Conservation (phyloP, 2,113 vertebrate genomes). For the Oreocharis arfaki region DNA sequence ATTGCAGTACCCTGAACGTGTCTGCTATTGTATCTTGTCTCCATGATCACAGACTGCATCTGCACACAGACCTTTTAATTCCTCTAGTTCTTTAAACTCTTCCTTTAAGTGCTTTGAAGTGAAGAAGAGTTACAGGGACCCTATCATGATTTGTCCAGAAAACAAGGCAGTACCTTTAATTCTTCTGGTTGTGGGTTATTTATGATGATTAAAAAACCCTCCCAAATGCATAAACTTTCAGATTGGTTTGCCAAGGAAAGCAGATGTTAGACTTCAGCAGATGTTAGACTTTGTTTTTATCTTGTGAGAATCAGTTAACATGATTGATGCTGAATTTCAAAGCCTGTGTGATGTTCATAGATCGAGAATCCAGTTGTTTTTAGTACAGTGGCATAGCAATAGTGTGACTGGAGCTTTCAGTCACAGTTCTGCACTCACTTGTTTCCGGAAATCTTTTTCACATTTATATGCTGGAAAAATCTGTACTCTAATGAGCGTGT, state of each 20-base stretch:
- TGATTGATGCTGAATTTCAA: slow-evolving; percentile 13
- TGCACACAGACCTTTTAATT: neutral
- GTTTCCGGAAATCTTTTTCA: neutral
- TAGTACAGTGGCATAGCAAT: neutral
- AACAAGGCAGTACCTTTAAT: neutral
- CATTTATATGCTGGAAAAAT: neutral
- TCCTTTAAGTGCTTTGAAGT: neutral
- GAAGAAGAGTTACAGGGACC: neutral
- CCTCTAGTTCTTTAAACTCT: neutral
- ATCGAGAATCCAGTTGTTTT: neutral
- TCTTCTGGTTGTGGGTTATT: neutral
- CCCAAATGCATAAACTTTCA: neutral
- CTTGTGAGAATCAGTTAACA: neutral
- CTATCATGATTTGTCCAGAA: neutral
- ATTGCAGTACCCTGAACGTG: neutral
- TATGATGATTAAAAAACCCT: neutral
- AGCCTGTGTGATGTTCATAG: neutral
- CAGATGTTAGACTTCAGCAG: slow-evolving; percentile 8
- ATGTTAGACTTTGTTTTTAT: slow-evolving; percentile 12
- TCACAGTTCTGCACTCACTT: neutral
- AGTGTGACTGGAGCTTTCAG: neutral
- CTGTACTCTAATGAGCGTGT: neutral
- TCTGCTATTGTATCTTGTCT: neutral
- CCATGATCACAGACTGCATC: neutral
- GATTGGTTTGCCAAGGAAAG: neutral